Percentiles rank a stretch among this genome's conserved stretches.
Evolutionary conservation across 2,113 vertebrate genomes (phyloP).

Genomic region (Atractosteus spatula): DNA sequence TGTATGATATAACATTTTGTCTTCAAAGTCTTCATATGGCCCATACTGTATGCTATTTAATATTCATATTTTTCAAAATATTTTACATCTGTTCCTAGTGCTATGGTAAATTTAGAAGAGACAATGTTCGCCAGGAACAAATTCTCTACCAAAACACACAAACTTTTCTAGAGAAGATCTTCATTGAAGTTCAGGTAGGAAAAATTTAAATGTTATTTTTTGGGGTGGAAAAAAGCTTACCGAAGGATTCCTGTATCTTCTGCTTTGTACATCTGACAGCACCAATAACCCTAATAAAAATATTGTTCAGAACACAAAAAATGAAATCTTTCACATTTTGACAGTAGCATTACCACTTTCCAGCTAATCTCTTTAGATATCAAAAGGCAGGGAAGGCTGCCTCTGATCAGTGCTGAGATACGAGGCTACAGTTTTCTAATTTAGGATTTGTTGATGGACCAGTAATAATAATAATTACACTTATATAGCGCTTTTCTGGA

Average conservation of each 20-base stretch:
- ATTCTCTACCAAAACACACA: slow-evolving; percentile 32
- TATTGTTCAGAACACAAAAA: background rate
- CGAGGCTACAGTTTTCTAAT: no score
- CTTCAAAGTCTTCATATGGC: no score
- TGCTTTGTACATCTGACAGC: background rate
- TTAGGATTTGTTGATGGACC: background rate
- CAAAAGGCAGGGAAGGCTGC: no score
- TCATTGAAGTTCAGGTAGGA: slow-evolving; percentile 55
- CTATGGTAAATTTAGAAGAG: slow-evolving; percentile 43
- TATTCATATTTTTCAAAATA: no score
- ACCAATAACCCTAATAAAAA: background rate
- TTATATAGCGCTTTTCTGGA: no score
- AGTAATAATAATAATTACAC: no score
- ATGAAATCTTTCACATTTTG: background rate
- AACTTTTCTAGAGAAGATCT: slow-evolving; percentile 44
- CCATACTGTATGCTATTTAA: no score
- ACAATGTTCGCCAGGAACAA: slow-evolving; percentile 40
- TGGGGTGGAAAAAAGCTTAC: no score
- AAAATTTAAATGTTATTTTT: background rate
- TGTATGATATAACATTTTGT: no score
- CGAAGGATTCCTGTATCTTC: no score
- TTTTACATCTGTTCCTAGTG: slow-evolving; percentile 36
- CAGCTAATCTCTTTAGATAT: background rate
- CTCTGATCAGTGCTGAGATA: no score
- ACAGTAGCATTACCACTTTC: background rate